Evolutionary conservation across 2,113 vertebrate genomes (phyloP), one percentile per base, ranked within the genome.

Genomic region (Vanacampus margaritifer): DNA sequence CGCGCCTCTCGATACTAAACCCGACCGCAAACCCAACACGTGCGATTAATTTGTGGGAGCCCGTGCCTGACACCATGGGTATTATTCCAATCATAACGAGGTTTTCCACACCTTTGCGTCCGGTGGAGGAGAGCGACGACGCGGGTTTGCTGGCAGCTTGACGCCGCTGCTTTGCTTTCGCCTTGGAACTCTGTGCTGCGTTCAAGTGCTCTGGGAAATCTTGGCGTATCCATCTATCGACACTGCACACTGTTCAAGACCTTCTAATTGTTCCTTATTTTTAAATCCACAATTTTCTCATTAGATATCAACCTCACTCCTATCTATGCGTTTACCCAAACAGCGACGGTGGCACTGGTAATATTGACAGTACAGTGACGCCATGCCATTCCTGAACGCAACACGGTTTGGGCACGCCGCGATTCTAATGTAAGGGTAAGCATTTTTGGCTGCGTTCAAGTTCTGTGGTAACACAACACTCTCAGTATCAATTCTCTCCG

Each of bases 101-200:
- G 48, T 28, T 74, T 80, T 71, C 54, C 68, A 74, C 82, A 83
- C 87, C 82, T 83, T 86, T 80, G 36, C 76, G 71, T 85, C 72
- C 79, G 69, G 75, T 70, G 75, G 59, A 67, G 77, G 50, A 76
- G 53, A 56, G 83, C 79, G 68, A 78, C 71, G 84, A 87, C 87
- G 75, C 75, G 73, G 80, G 67, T 82, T 68, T 84, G 76, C 73
- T 79, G 80, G 65, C 84, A 72, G 86, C 74, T 74, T 72, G 64
- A 73, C 63, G 74, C 63, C 64, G 74, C 81, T 69, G 73, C 53
- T 77, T 69, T 26, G 60, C 39, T 41, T 5, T 17, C 75, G 65
- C 64, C 79, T 71, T 78, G 45, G 82, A 85, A 87, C 48, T 51
- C 72, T 24, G 26, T 71, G 87, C 39, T 73, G 13, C 81, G 3